phyloP scores from a whole-genome alignment of 2,888 invertebrate genomes.

The Clepsis dumicolana region DNA sequence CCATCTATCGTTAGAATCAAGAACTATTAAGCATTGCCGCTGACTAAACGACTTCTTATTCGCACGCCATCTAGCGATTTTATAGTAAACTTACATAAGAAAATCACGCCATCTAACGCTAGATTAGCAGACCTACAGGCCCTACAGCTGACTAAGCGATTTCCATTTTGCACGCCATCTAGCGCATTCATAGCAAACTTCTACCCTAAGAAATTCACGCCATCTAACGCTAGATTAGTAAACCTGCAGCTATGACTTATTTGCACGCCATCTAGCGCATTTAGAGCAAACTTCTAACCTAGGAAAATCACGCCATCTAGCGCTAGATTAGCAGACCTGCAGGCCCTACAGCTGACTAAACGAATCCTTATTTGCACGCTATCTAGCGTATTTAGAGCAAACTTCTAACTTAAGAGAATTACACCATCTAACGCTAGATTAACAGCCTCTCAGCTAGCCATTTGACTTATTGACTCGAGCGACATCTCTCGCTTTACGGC shows the following conservation, averaged over 20 bases:
- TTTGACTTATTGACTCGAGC: no score
- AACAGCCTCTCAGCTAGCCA: neutral
- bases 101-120: neutral
- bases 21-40: neutral
- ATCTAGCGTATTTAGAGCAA: neutral
- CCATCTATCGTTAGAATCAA: neutral
- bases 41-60: neutral
- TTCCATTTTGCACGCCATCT: neutral
- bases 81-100: neutral
- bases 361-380: neutral
- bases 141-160: neutral
- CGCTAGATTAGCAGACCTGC: neutral
- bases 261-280: neutral
- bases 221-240: no score
- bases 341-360: neutral
- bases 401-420: neutral
- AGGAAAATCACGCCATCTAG: neutral
- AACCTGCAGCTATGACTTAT: no score
- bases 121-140: neutral
- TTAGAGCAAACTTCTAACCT: neutral
- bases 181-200: neutral
- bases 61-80: neutral
- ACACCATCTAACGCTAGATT: no score
- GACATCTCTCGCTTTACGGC: no score
- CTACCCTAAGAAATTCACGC: neutral